Evolutionary conservation across 2,113 vertebrate genomes (phyloP).

Genomic region (cattle (Bos taurus)): ARS-UCD2.0 NC_037330.1:115501501-115502000

Average conservation of each 20-base stretch:
- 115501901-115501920: fast-evolving
- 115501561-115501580: background rate
- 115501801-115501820: background rate
- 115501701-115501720: background rate
- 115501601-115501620: background rate
- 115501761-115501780: background rate
- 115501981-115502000: background rate
- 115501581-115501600: fast-evolving
- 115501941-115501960: background rate
- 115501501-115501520: background rate
- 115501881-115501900: fast-evolving
- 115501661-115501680: background rate
- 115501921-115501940: fast-evolving
- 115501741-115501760: background rate
- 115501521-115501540: background rate
- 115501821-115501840: background rate
- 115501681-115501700: background rate
- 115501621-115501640: background rate
- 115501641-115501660: background rate
- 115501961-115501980: fast-evolving
- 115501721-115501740: background rate
- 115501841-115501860: background rate
- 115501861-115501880: background rate
- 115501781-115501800: background rate
- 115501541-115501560: background rate